phyloP scores from a whole-genome alignment of 2,113 vertebrate genomes.

The Pseudopipra pipra region DNA sequence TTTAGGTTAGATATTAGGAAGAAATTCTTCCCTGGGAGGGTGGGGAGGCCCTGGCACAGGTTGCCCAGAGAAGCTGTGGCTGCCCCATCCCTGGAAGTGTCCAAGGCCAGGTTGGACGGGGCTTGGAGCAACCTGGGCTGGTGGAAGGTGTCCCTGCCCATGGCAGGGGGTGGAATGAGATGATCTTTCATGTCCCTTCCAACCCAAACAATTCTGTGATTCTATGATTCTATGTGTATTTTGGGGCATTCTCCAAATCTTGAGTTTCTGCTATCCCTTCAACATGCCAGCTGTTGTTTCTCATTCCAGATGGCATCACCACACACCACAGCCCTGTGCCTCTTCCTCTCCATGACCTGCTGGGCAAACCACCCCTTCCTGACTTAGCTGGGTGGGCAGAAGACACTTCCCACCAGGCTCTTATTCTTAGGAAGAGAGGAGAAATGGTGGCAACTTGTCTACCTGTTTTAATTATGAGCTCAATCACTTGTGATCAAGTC shows the following conservation, averaged over 20 bases:
- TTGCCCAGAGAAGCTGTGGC: neutral
- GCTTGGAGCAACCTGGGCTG: fast-evolving
- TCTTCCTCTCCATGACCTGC: neutral
- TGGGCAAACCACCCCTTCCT: neutral
- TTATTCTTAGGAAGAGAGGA: neutral
- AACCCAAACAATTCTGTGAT: neutral
- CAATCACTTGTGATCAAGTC: neutral
- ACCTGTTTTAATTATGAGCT: neutral
- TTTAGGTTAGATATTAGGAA: neutral
- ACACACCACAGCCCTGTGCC: neutral
- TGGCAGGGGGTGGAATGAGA: fast-evolving
- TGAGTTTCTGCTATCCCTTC: neutral
- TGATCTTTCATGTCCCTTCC: neutral
- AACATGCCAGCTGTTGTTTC: neutral
- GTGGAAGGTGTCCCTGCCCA: neutral
- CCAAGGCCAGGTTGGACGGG: neutral
- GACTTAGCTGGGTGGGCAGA: neutral
- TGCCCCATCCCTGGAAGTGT: neutral
- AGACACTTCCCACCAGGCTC: neutral
- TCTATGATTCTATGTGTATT: fast-evolving
- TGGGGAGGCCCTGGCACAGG: fast-evolving
- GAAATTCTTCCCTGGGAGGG: fast-evolving
- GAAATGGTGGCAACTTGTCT: neutral
- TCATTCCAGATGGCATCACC: neutral
- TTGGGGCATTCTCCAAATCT: neutral